These are phyloP conservation scores for Sinodicranocentrus sp. DNA, from an alignment of 2,888 invertebrate genomes.

Conservation along the genomic window DNA sequence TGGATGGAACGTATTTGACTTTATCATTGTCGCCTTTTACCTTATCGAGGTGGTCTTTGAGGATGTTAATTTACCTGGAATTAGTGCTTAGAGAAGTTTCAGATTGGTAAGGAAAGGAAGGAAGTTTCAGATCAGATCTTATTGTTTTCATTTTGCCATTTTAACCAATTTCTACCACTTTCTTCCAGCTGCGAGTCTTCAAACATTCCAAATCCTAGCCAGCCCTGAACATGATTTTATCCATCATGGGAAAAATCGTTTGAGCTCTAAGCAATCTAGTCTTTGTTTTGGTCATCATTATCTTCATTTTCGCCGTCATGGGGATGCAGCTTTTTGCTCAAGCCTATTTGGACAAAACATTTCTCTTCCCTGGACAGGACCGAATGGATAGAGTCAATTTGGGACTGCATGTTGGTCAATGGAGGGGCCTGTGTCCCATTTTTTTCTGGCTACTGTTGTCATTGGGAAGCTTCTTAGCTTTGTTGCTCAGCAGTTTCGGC, in stretches of 20 bases:
- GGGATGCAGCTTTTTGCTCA: conserved; percentile 99
- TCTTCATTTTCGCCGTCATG: conserved; percentile 99
- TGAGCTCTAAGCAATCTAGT: conserved; percentile 98
- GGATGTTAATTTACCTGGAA: conserved; percentile 75
- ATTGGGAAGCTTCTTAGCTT: conserved; percentile 99
- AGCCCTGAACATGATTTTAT: conserved; percentile 97
- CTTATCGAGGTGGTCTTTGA: conserved; percentile 84
- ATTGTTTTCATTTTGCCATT: background rate
- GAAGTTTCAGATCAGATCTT: background rate
- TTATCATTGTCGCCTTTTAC: conserved; percentile 92
- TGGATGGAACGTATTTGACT: conserved; percentile 98
- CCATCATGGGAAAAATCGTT: conserved; percentile 98
- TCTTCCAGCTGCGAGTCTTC: conserved; percentile 88
- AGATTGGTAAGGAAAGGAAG: conserved; percentile 87
- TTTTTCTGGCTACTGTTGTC: conserved; percentile 98
- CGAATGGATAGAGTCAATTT: conserved; percentile 98
- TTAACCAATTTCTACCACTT: background rate
- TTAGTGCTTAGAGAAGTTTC: conserved; percentile 89
- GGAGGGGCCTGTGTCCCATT: conserved; percentile 96
- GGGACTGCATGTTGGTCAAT: conserved; percentile 95
- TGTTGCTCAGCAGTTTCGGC: conserved; percentile 99
- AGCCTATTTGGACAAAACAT: conserved; percentile 94
- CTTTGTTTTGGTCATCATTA: conserved; percentile 98
- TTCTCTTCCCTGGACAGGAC: conserved; percentile 89
- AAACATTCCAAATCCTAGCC: conserved; percentile 98